phyloP scores from a whole-genome alignment of 1,140 invertebrate species.

The Goniozus legneri region DNA sequence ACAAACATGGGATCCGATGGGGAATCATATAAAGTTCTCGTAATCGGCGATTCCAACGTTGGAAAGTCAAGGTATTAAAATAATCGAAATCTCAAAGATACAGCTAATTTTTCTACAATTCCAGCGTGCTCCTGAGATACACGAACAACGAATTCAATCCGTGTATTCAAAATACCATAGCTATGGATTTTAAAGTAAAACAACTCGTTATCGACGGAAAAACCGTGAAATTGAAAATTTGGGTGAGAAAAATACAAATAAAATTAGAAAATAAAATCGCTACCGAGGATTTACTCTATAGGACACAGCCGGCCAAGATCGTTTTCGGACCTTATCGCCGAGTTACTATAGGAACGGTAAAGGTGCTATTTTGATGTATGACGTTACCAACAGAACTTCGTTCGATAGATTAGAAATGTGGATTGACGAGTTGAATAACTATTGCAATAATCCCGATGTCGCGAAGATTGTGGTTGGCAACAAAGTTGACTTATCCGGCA shows the following conservation, averaged over 20 bases:
- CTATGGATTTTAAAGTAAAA: conserved; percentile 91
- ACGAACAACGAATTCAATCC: conserved; percentile 92
- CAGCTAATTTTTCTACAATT: too few relatives aligned
- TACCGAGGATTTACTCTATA: conserved; percentile 31
- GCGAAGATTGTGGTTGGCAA: conserved; percentile 97
- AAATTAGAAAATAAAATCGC: too few relatives aligned
- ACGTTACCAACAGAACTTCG: conserved; percentile 80
- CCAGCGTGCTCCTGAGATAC: conserved; percentile 87
- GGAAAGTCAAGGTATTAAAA: conserved; percentile 94
- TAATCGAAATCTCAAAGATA: too few relatives aligned
- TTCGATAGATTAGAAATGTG: conserved; percentile 87
- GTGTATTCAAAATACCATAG: conserved; percentile 89
- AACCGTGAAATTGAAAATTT: conserved; percentile 82
- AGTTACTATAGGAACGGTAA: conserved; percentile 94
- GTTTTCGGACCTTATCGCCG: conserved; percentile 94
- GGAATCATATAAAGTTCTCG: conserved; percentile 94
- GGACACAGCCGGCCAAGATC: conserved; percentile 96
- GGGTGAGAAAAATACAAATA: conserved; percentile 59
- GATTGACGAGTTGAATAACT: conserved; percentile 91
- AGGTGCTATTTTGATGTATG: conserved; percentile 90
- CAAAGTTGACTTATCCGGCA: conserved; percentile 88
- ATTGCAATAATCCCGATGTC: conserved; percentile 88
- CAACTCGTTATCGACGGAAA: conserved; percentile 86
- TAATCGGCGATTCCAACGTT: conserved; percentile 93
- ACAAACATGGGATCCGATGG: too few relatives aligned